These are phyloP conservation scores for Haemorhous mexicanus DNA, from an alignment of 2,113 vertebrate genomes.

Conservation along the genomic window DNA sequence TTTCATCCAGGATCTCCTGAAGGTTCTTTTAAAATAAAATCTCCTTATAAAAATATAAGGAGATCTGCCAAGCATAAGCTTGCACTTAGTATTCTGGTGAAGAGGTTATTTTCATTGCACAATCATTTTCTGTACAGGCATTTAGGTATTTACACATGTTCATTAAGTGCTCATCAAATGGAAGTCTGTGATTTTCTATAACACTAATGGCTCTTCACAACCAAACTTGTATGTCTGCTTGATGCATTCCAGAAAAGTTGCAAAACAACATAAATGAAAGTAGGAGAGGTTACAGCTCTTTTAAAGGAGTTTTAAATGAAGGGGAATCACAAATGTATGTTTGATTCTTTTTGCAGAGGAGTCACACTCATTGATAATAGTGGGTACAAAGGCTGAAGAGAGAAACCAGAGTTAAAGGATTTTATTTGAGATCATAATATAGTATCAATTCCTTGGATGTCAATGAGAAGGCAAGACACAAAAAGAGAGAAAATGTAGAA, in stretches of 20 bases:
- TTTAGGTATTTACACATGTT: background rate
- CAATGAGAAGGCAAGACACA: background rate
- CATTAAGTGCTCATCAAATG: background rate
- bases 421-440: background rate
- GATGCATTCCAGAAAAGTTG: background rate
- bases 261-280: fast-evolving
- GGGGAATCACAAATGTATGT: background rate
- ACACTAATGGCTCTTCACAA: background rate
- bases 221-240: background rate
- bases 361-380: background rate
- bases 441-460: background rate
- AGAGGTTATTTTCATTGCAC: background rate
- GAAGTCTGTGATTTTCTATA: background rate
- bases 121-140: background rate
- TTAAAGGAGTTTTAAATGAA: background rate
- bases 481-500: background rate
- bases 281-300: background rate
- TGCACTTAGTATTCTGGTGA: background rate
- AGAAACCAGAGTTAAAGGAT: background rate
- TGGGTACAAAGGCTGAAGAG: background rate
- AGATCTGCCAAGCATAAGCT: background rate
- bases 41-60: background rate
- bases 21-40: background rate
- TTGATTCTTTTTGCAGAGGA: background rate
- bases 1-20: background rate